These are phyloP conservation scores for Nothocercus julius DNA, from an alignment of 2,113 vertebrate species.

Conservation along the genomic window DNA sequence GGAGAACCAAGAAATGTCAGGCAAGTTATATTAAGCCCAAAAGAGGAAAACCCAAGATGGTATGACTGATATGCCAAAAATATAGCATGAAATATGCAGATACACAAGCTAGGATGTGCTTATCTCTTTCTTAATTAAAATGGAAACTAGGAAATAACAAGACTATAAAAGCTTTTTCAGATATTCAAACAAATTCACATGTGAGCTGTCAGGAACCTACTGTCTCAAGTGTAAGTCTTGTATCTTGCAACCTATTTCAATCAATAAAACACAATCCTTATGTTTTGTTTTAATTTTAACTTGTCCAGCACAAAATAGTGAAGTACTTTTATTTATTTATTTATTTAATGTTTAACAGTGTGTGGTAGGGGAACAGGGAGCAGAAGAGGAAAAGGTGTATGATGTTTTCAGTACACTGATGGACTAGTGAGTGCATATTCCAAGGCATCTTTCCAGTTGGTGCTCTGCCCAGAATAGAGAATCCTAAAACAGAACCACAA, in stretches of 20 bases:
- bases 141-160: neutral
- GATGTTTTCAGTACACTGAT: neutral
- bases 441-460: slow-evolving; percentile 56
- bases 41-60: fast-evolving
- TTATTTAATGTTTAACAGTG: neutral
- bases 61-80: neutral
- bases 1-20: neutral
- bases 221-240: neutral
- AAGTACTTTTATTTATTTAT: neutral
- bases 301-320: neutral
- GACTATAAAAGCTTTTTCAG: neutral
- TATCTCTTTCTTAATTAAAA: neutral
- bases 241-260: neutral
- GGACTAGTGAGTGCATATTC: neutral
- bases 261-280: neutral
- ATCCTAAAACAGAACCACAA: slow-evolving; percentile 25
- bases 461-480: slow-evolving; percentile 54
- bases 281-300: neutral
- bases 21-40: neutral
- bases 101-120: neutral
- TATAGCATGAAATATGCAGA: neutral
- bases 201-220: neutral
- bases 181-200: neutral
- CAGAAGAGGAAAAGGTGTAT: neutral
- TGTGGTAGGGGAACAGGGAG: neutral